These are phyloP conservation scores for Macaca mulatta DNA, from an alignment of 2,113 vertebrate species.

Conservation along the genomic window DNA sequence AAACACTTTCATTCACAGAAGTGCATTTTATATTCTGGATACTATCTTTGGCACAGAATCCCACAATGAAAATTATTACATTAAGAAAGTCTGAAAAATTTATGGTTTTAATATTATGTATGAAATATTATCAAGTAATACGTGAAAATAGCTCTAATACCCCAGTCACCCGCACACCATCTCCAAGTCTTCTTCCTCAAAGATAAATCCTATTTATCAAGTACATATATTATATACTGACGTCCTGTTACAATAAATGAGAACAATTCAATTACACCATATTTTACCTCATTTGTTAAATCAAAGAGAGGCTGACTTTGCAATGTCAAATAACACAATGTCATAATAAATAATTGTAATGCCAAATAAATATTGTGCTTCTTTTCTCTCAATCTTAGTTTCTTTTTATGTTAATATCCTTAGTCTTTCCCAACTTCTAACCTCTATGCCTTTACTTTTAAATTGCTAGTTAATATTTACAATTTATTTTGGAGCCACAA, in stretches of 20 bases:
- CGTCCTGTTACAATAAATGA: not conserved
- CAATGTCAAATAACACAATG: not conserved
- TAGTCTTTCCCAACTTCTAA: constrained; percentile 11
- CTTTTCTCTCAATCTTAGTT: constrained; percentile 23
- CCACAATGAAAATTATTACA: not conserved
- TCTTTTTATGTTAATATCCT: not conserved
- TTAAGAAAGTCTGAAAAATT: not conserved
- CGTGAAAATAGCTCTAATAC: not conserved
- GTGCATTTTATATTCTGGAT: not conserved
- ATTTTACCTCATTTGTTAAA: not conserved
- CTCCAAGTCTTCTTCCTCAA: not conserved
- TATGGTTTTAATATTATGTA: not conserved
- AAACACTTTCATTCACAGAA: not conserved
- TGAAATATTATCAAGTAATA: constrained; percentile 12
- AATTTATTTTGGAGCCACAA: constrained; percentile 53
- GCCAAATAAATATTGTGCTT: constrained; percentile 19
- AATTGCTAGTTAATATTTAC: not conserved
- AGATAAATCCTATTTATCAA: not conserved
- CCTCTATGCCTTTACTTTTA: constrained; percentile 42
- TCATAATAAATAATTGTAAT: not conserved
- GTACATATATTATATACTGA: not conserved
- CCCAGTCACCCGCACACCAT: not conserved
- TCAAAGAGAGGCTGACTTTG: not conserved
- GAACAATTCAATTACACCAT: not conserved
- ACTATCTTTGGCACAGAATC: not conserved